Percentiles rank a stretch among this genome's conserved stretches.
Conservation (phyloP, 2,888 invertebrate genomes). For the Galeruca laticollis region DNA sequence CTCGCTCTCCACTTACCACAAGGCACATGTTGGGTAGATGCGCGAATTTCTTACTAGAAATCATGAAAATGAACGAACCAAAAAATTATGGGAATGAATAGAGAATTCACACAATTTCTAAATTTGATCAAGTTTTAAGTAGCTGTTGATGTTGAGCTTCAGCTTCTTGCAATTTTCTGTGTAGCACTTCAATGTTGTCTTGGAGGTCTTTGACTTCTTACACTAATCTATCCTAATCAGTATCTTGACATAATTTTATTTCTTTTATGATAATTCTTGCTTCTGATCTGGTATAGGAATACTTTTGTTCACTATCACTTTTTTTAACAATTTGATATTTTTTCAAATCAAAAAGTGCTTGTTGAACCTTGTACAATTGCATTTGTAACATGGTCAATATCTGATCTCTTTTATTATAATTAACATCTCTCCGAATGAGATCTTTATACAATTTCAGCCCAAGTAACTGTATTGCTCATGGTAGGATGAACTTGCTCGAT, state of each 20-base stretch:
- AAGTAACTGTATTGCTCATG: slow-evolving; percentile 83
- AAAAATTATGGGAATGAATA: too few species aligned
- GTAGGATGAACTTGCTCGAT: slow-evolving; percentile 90
- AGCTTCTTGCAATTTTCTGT: slow-evolving; percentile 84
- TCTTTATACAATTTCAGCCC: slow-evolving; percentile 84
- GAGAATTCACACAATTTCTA: slow-evolving; percentile 91
- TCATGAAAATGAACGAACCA: too few species aligned
- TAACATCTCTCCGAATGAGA: slow-evolving; percentile 86
- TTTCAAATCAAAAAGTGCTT: slow-evolving; percentile 93
- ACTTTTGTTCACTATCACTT: slow-evolving; percentile 90
- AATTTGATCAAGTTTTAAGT: slow-evolving; percentile 82
- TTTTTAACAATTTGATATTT: slow-evolving; percentile 88
- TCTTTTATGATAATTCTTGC: slow-evolving; percentile 89
- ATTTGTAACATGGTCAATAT: slow-evolving; percentile 84
- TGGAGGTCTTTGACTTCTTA: slow-evolving; percentile 89
- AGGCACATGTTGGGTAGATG: too few species aligned
- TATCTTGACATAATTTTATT: slow-evolving; percentile 90
- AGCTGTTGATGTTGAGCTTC: slow-evolving; percentile 89
- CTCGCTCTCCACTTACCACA: too few species aligned
- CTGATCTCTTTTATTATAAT: slow-evolving; percentile 81
- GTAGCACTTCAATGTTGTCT: slow-evolving; percentile 83
- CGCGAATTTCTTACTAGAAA: too few species aligned
- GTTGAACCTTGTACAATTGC: slow-evolving; percentile 85
- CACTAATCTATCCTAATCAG: slow-evolving; percentile 85
- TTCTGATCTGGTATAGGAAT: slow-evolving; percentile 88